These are phyloP conservation scores for Acipenser oxyrinchus DNA, from an alignment of 2,797 vertebrate species.

Conservation along the genomic window DNA sequence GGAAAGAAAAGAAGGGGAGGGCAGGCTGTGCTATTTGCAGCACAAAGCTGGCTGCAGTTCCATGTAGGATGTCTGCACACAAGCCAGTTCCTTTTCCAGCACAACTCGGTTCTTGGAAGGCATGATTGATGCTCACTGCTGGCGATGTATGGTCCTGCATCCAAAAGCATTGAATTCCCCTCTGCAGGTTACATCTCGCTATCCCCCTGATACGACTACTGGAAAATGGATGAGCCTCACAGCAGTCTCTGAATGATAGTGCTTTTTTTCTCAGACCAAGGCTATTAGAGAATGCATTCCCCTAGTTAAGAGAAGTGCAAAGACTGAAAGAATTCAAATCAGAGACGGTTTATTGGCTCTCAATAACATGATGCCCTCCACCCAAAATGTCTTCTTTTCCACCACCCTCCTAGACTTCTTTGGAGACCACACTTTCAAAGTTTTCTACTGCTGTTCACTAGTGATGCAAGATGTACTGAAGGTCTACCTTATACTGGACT, in stretches of 20 bases:
- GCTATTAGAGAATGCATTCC: slow-evolving; percentile 38
- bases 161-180: slow-evolving; percentile 49
- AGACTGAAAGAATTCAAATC: too few relatives aligned
- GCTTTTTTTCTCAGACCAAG: slow-evolving; percentile 38
- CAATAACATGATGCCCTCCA: too few relatives aligned
- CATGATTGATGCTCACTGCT: slow-evolving; percentile 56
- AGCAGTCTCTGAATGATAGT: slow-evolving; percentile 7
- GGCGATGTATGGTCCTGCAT: slow-evolving; percentile 38
- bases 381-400: too few relatives aligned
- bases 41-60: slow-evolving; percentile 39
- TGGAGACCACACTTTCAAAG: too few relatives aligned
- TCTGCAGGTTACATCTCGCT: slow-evolving; percentile 47
- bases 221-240: background rate
- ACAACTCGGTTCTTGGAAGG: slow-evolving; percentile 55
- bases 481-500: too few relatives aligned
- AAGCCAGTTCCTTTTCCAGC: slow-evolving; percentile 37
- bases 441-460: too few relatives aligned
- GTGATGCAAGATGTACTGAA: too few relatives aligned
- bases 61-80: slow-evolving; percentile 32
- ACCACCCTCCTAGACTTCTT: too few relatives aligned
- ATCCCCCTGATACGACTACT: slow-evolving; percentile 44
- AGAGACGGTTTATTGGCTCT: too few relatives aligned
- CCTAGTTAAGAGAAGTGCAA: too few relatives aligned
- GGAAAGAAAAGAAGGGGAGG: slow-evolving; percentile 22
- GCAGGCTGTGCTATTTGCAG: slow-evolving; percentile 43